Evolutionary conservation across 92 coral and sea anemone species (phyloP), one percentile per base, ranked within the genome.

Genomic region (Paragorgia papillata): DNA sequence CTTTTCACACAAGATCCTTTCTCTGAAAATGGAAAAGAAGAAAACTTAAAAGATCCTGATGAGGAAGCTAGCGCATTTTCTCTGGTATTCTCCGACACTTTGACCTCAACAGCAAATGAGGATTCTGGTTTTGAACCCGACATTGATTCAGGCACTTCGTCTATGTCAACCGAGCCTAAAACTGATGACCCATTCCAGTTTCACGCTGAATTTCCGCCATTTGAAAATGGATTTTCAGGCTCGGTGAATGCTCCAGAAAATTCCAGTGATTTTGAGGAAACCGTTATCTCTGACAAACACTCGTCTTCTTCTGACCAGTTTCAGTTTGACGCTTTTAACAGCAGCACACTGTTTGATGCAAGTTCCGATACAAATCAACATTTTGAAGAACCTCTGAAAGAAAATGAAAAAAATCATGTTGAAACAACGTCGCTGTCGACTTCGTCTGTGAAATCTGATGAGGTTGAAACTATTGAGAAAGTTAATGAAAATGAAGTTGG

Each of bases 141-240:
- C 24, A 44, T 46, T 53, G 63, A 71, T n/a, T 33, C 78, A 34
- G 54, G 64, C 34, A 2, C 41, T 14, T 55, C 78, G 8, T 32
- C 57, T 28, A 27, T 58, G 10, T 48, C 78, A 9, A 39, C 34
- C 21, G 50, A 71, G 43, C 25, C 21, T 21, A 30, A 57, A 28
- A 25, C 22, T 30, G 62, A 71, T 18, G 57, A 54, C 64, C 15
- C 78, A n/a, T 33, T 53, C 22, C 62, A 56, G 33, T 56, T 56
- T 68, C 58, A 68, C 5, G 75, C 75, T 30, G 58, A 68, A 24
- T 68, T 68, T 26, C 58, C 75, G 25, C 58, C 75, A 71, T 55
- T 51, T 51, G 50, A 71, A 32, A 55, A 71, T 71, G 78, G 64
- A 15, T 55, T 71, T 24, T 17, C 50, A 55, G 54, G 31, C 54